Percentiles rank a stretch among this genome's conserved stretches.
Conservation (phyloP, 1,140 invertebrate species). For the Melipona quadrifasciata region DNA sequence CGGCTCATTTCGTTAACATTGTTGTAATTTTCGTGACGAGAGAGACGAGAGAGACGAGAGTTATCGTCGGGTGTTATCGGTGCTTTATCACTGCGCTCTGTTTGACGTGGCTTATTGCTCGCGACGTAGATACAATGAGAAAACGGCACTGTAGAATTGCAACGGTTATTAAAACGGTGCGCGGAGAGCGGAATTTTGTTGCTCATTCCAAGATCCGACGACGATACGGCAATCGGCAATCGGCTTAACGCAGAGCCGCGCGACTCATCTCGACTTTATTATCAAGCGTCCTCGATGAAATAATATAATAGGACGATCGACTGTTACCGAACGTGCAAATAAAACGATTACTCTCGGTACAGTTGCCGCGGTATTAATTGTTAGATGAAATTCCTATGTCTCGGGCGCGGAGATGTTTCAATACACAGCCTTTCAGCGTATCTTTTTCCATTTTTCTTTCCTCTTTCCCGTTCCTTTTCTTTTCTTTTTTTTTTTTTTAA, state of each 20-base stretch:
- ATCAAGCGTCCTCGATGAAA: not conserved
- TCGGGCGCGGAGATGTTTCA: too few species aligned
- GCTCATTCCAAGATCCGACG: not conserved
- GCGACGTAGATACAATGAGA: constrained; percentile 59
- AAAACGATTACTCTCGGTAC: not conserved
- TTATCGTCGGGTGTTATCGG: constrained; percentile 65
- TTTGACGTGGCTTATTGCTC: constrained; percentile 67
- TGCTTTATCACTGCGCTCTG: constrained; percentile 64
- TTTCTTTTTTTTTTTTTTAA: not conserved
- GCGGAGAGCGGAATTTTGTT: constrained; percentile 9
- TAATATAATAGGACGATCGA: constrained; percentile 1
- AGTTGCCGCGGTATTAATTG: not conserved
- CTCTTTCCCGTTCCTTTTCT: too few species aligned
- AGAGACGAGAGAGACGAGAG: constrained; percentile 35
- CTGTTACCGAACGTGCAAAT: not conserved
- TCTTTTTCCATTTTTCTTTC: too few species aligned
- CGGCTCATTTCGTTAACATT: constrained; percentile 27
- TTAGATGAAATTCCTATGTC: too few species aligned
- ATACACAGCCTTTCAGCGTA: too few species aligned
- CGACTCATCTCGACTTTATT: not conserved
- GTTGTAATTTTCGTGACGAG: constrained; percentile 45
- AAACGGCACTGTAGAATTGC: constrained; percentile 32
- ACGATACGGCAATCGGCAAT: not conserved
- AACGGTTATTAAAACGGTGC: constrained; percentile 57
- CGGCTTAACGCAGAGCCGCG: not conserved